Evolutionary conservation across 2,888 invertebrate species (phyloP).

Genomic region (Perizoma affinitatum): DNA sequence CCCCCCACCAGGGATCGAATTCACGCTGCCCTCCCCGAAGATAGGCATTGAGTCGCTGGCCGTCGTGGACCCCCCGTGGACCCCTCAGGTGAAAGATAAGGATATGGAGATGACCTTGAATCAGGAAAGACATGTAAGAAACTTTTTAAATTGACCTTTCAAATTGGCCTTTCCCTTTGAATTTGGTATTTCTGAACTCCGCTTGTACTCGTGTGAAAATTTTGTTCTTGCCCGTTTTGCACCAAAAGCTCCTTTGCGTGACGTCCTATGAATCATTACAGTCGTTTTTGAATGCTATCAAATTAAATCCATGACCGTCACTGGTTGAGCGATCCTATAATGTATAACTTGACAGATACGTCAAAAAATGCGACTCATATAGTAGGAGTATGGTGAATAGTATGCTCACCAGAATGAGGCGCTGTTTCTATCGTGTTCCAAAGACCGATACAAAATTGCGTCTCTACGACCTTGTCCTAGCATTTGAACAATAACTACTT

Average conservation of each 20-base stretch:
- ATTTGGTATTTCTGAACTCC: conserved; percentile 23
- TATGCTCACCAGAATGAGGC: neutral
- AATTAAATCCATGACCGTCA: too few species aligned
- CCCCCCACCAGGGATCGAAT: conserved; percentile 99
- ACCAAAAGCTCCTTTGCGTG: conserved; percentile 12
- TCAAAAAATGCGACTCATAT: too few species aligned
- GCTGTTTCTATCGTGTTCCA: neutral
- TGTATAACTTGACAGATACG: too few species aligned
- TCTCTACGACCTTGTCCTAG: neutral
- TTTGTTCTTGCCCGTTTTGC: conserved; percentile 23
- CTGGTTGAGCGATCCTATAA: too few species aligned
- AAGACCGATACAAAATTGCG: neutral
- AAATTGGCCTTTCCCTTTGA: conserved; percentile 26
- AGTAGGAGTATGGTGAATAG: too few species aligned
- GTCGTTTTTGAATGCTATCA: neutral
- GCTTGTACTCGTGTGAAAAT: conserved; percentile 25
- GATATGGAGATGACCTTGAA: conserved; percentile 99
- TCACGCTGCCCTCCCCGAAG: conserved; percentile 99
- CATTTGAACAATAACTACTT: conserved; percentile 5
- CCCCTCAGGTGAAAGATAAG: conserved; percentile 98
- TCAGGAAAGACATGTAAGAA: conserved; percentile 96
- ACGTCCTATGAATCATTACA: conserved; percentile 1
- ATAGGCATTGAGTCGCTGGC: conserved; percentile 97
- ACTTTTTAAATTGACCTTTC: conserved; percentile 28
- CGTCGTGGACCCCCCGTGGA: conserved; percentile 99